Base-by-base conservation (phyloP, 2,113 vertebrate genomes). In the Macrotis lagotis region DNA sequence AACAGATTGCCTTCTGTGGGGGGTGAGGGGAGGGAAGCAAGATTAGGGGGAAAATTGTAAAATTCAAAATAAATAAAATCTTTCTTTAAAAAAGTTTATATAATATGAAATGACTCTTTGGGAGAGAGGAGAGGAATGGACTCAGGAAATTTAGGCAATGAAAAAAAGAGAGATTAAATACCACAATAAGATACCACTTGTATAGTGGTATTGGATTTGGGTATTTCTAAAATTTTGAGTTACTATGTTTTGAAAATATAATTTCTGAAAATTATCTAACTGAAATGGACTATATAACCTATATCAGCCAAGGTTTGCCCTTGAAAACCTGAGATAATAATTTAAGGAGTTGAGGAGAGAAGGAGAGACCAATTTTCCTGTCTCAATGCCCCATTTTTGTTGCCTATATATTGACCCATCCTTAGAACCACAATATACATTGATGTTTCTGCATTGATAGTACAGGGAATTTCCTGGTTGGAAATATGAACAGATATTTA, bases 191-290 rank as follows among this genome's bases (percentile, higher is more conserved):
- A n/a, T n/a, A n/a, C 59, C 51, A 92, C 10, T 89, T 66, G 88
- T 24, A 74, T 37, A 91, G 47, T 48, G 49, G 3, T 90, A 93
- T 50, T 26, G 94, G n/a, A 91, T 48, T n/a, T 66, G 24, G 52
- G 9, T 2, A 51, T 88, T 83, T 37, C 94, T 91, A 25, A 94
- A 91, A 8, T 90, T 4, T 3, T 90, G 48, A 90, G 51, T 93
- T 91, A 89, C 31, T 28, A 95, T 53, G 8, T 90, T 95, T 96
- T 24, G n/a, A 50, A 94, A 94, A 92, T 2, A 0, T 50, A n/a
- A 47, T 3, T 47, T 28, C 48, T 93, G 66, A 66, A 89, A 11
- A 48, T 5, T 55, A 49, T 0, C 88, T 94, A 96, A 95, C 50
- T 91, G 91, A 50, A 66, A 88, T 90, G 59, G 51, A 94, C 48